Conservation (phyloP, 92 coral and sea anemone genomes). For the Galaxea fascicularis region DNA sequence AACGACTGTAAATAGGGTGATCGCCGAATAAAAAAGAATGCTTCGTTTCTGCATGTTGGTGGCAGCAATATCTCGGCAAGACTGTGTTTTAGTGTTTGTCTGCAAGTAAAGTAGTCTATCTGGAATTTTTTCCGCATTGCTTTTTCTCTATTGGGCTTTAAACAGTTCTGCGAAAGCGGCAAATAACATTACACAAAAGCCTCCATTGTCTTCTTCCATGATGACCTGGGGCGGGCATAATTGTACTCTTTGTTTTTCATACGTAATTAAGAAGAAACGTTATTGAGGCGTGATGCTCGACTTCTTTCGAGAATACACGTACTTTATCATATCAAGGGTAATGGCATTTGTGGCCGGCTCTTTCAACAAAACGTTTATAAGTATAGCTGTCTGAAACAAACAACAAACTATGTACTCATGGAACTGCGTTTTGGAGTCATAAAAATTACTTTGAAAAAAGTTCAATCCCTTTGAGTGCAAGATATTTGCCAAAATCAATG, state of each 20-base stretch:
- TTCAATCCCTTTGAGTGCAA: no score
- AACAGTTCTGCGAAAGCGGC: background rate
- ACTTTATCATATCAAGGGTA: background rate
- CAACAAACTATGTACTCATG: no score
- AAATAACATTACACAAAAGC: background rate
- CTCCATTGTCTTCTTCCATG: background rate
- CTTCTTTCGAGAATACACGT: background rate
- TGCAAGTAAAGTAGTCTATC: background rate
- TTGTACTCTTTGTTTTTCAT: background rate
- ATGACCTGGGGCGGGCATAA: background rate
- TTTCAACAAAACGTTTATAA: no score
- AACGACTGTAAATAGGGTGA: background rate
- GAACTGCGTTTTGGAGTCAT: no score
- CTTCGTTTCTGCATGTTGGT: background rate
- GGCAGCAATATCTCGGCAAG: background rate
- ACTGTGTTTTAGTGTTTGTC: background rate
- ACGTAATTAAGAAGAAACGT: background rate
- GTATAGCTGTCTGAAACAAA: no score
- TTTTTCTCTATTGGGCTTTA: background rate
- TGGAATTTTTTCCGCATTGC: constrained; percentile 43
- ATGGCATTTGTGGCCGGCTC: no score
- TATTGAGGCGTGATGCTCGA: background rate
- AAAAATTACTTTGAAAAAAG: no score
- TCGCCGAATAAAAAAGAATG: background rate
- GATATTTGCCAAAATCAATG: no score